These are phyloP conservation scores for Oxystoma pomonae DNA, from an alignment of 2,888 invertebrate species.

Conservation along the genomic window DNA sequence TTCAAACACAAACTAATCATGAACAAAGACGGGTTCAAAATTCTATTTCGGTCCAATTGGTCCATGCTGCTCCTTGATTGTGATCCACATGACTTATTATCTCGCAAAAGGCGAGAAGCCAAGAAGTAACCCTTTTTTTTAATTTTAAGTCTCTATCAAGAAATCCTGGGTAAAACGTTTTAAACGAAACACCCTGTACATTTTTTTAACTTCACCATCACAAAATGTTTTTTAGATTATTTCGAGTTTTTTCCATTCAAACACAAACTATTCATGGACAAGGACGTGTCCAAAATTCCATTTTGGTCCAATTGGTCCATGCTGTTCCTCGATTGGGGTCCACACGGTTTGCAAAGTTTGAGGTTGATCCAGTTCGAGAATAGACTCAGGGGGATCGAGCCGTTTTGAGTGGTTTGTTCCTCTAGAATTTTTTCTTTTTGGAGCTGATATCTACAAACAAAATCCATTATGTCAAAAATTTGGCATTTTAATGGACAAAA, in stretches of 20 bases:
- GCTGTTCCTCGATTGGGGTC: constrained; percentile 4
- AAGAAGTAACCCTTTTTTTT: too few relatives aligned
- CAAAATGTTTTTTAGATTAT: neutral
- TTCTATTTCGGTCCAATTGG: constrained; percentile 13
- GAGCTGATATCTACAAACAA: constrained; percentile 59
- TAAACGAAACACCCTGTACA: too few relatives aligned
- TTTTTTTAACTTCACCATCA: neutral
- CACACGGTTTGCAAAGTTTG: constrained; percentile 49
- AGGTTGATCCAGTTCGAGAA: constrained; percentile 71
- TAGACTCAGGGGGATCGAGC: constrained; percentile 56
- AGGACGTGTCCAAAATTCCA: constrained; percentile 18
- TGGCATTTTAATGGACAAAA: too few relatives aligned
- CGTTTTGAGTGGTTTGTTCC: constrained; percentile 47
- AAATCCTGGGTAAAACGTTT: too few relatives aligned
- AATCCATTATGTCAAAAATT: too few relatives aligned
- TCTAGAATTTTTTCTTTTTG: constrained; percentile 63
- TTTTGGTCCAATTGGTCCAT: constrained; percentile 11
- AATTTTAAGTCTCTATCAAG: too few relatives aligned
- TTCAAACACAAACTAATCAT: constrained; percentile 16
- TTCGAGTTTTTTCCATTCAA: constrained; percentile 16
- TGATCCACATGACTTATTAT: constrained; percentile 10
- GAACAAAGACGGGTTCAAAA: constrained; percentile 20
- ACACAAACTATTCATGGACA: constrained; percentile 17
- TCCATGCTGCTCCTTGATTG: constrained; percentile 1
- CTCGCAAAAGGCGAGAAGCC: too few relatives aligned